Conservation (phyloP, 2,113 vertebrate species). For the Petroica traversi region DNA sequence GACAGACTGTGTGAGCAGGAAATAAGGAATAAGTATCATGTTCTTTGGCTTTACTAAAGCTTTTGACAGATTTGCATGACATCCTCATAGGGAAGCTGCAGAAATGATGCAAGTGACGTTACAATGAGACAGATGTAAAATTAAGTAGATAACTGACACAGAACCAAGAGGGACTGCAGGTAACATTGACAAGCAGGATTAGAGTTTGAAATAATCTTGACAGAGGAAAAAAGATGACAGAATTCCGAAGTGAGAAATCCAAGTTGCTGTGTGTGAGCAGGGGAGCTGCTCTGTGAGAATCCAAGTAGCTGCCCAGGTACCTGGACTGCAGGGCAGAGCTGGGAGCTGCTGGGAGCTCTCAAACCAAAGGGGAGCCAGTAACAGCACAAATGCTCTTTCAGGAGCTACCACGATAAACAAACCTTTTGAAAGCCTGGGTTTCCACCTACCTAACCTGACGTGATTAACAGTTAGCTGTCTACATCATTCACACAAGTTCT, state of each 20-base stretch:
- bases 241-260: neutral
- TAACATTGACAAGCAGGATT: neutral
- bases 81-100: neutral
- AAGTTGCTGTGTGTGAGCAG: neutral
- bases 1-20: neutral
- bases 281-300: neutral
- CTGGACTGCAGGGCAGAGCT: fast-evolving
- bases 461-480: neutral
- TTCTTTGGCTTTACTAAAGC: neutral
- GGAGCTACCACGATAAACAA: neutral
- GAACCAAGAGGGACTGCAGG: neutral
- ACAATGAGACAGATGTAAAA: neutral
- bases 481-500: neutral
- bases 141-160: neutral
- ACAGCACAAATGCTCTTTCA: neutral
- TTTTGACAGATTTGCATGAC: neutral
- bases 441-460: neutral
- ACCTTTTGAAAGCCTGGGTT: neutral
- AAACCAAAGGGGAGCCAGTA: fast-evolving
- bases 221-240: neutral
- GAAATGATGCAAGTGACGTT: neutral
- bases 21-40: neutral
- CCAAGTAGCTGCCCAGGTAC: neutral
- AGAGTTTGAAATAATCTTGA: neutral
- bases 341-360: neutral